These are phyloP conservation scores for Rhineura floridana DNA, from an alignment of 2,113 vertebrate genomes.

Conservation along the genomic window DNA sequence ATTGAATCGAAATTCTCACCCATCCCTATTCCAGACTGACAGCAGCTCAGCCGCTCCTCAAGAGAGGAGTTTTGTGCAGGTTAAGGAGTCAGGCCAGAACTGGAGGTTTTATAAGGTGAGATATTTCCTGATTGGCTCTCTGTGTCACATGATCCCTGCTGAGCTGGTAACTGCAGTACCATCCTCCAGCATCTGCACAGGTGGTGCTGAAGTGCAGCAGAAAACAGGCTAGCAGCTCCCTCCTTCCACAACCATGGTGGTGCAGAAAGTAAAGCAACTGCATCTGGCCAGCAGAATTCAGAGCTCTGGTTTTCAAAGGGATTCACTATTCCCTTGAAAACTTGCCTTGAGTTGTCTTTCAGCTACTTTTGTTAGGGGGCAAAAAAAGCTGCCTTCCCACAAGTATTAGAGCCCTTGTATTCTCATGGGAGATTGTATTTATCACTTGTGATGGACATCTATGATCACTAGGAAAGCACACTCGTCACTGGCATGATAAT, in stretches of 20 bases:
- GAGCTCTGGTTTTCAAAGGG: background rate
- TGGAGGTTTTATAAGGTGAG: background rate
- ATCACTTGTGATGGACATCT: conserved; percentile 73
- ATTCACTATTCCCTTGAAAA: background rate
- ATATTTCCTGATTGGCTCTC: too few species aligned
- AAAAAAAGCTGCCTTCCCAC: background rate
- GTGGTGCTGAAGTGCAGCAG: background rate
- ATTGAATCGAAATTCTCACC: too few species aligned
- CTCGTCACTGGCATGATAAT: conserved; percentile 70
- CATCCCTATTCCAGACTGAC: too few species aligned
- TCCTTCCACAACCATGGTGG: background rate
- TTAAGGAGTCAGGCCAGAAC: background rate
- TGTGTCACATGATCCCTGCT: background rate
- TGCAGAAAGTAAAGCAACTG: background rate
- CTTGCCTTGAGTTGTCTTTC: background rate
- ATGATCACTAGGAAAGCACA: conserved; percentile 62
- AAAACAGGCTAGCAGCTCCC: background rate
- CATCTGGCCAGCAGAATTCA: background rate
- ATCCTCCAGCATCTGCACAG: background rate
- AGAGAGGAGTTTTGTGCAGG: background rate
- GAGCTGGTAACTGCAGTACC: background rate
- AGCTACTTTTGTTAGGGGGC: conserved; percentile 3
- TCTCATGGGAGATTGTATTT: conserved; percentile 59
- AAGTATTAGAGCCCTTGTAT: conserved; percentile 62
- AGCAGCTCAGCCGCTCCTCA: background rate